Conservation (phyloP, 2,888 invertebrate genomes). For the Tetanocera ferruginea region DNA sequence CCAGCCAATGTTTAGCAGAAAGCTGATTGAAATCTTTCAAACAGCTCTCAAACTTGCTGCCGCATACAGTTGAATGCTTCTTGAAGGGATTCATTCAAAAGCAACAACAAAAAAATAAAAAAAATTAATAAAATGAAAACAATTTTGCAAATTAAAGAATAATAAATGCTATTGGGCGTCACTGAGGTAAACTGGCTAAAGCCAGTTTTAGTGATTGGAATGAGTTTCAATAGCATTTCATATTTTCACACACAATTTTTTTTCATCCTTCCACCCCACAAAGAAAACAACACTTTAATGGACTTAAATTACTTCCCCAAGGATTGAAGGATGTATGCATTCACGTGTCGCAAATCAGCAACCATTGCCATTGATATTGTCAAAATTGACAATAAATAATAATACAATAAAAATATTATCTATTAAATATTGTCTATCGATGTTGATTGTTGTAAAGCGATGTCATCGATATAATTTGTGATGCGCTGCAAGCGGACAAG, state of each 20-base stretch:
- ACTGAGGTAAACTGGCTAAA: neutral
- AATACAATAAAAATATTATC: constrained; percentile 22
- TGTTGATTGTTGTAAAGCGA: constrained; percentile 13
- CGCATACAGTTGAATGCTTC: constrained; percentile 33
- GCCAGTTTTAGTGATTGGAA: constrained; percentile 9
- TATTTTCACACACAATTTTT: constrained; percentile 1
- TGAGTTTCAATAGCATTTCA: neutral
- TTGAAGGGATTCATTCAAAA: constrained; percentile 19
- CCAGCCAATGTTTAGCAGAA: neutral
- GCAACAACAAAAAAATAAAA: constrained; percentile 46
- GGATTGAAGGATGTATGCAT: neutral
- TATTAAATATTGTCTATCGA: neutral
- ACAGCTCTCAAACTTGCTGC: neutral
- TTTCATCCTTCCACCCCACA: neutral
- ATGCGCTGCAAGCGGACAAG: constrained; percentile 62
- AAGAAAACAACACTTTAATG: neutral
- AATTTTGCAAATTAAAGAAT: constrained; percentile 68
- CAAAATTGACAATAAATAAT: constrained; percentile 20
- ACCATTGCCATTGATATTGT: constrained; percentile 18
- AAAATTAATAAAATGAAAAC: constrained; percentile 69
- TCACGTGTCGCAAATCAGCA: constrained; percentile 28
- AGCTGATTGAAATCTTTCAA: constrained; percentile 15
- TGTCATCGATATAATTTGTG: constrained; percentile 55
- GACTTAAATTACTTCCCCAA: constrained; percentile 11
- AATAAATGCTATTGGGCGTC: constrained; percentile 55